Evolutionary conservation across 2,113 vertebrate species (phyloP).

Genomic region (Asarcornis scutulata): DNA sequence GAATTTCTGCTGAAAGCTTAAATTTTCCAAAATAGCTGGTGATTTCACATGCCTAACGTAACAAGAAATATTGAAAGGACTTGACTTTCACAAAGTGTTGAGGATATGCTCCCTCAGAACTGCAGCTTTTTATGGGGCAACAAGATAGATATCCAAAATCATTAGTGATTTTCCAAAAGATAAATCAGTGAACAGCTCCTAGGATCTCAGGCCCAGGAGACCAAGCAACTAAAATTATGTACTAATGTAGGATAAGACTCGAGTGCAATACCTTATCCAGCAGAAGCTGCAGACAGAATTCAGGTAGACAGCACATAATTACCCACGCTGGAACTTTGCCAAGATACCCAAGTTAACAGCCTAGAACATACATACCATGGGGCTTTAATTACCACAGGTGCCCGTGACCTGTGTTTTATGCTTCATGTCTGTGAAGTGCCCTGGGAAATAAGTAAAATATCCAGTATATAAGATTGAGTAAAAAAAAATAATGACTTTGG

Average conservation of each 20-base stretch:
- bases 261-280: neutral
- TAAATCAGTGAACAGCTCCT: neutral
- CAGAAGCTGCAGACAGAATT: neutral
- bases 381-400: conserved; percentile 17
- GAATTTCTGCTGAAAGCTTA: neutral
- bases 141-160: neutral
- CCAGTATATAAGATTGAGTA: fast-evolving
- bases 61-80: neutral
- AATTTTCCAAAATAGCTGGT: neutral
- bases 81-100: neutral
- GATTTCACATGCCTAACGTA: neutral
- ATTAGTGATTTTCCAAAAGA: neutral
- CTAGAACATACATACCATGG: neutral
- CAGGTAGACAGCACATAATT: neutral
- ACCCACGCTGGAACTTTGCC: conserved; percentile 31
- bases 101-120: neutral
- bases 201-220: neutral
- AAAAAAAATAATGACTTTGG: neutral
- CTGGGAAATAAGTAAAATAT: neutral
- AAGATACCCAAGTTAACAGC: conserved; percentile 20
- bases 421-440: neutral
- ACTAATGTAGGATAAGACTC: neutral
- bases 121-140: neutral
- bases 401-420: neutral
- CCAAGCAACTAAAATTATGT: neutral